phyloP scores from a whole-genome alignment of 2,797 vertebrate species.

The Bovichtus diacanthus region DNA sequence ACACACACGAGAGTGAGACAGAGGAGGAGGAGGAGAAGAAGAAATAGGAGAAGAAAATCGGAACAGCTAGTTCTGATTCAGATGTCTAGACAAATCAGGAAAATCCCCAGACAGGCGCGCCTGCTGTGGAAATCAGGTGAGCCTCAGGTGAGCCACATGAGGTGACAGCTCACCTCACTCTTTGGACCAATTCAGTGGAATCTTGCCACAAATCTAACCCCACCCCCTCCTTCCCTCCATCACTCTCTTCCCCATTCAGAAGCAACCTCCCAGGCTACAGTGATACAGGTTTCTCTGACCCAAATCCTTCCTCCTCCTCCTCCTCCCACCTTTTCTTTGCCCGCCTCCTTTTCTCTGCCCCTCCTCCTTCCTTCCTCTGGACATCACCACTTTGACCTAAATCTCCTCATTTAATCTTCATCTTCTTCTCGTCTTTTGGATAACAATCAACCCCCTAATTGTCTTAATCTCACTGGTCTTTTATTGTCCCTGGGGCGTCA shows the following conservation, averaged over 20 bases:
- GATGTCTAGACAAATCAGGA: constrained; percentile 67
- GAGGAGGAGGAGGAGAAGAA: background rate
- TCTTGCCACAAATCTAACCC: constrained; percentile 14
- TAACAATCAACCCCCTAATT: constrained; percentile 83
- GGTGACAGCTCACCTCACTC: constrained; percentile 21
- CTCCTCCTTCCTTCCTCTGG: constrained; percentile 56
- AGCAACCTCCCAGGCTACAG: constrained; percentile 30
- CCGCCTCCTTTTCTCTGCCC: constrained; percentile 38
- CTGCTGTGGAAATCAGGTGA: constrained; percentile 64
- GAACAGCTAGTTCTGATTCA: constrained; percentile 66
- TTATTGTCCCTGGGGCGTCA: constrained; percentile 61
- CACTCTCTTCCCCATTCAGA: constrained; percentile 50
- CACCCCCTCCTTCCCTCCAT: constrained; percentile 16
- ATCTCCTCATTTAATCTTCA: constrained; percentile 85
- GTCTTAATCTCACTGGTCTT: constrained; percentile 82
- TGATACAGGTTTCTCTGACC: constrained; percentile 82
- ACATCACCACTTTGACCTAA: constrained; percentile 85
- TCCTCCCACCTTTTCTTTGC: constrained; percentile 36
- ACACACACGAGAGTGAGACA: constrained; percentile 40
- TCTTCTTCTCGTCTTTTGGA: constrained; percentile 71
- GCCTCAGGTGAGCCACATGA: constrained; percentile 59
- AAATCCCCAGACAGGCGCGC: constrained; percentile 56
- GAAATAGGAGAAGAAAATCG: constrained; percentile 27
- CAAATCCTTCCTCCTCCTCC: constrained; percentile 67
- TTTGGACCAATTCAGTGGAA: constrained; percentile 23